Base-by-base conservation (phyloP, 2,113 vertebrate species). In the Panurus biarmicus region DNA sequence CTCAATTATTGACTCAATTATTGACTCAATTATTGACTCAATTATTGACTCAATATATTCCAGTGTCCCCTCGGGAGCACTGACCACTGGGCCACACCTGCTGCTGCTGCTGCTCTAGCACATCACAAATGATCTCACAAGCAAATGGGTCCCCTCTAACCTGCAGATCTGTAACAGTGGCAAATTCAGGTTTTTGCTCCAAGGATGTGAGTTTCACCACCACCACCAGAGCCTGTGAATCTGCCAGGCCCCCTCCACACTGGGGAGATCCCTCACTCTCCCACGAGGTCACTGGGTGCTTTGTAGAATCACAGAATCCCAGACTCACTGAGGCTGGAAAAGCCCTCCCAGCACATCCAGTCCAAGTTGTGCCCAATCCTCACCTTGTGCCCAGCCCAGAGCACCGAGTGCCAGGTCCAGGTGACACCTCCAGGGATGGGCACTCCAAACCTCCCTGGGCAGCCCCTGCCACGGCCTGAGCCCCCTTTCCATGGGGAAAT, bases 331-430 rank as follows among this genome's bases (percentile, higher is more conserved):
- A 12, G 45, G 26, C 0, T 85, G 62, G 53, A 51, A 21, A 76
- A 58, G 6, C 21, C 5, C 44, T 67, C 36, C 36, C 36, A 51
- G 61, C 2, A 13, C 31, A 7, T 2, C 0, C 1, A 25, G 42
- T 2, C 25, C 50, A 10, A 23, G 10, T 17, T 72, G 38, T 53
- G 56, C 25, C 31, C 4, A 0, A 26, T 33, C 2, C 57, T 58
- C n/a, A 23, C 23, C n/a, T 13, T 38, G 42, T 65, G 18, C 14
- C 40, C 69, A 54, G 40, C 22, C 57, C 57, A 18, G 47, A 14
- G 58, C 69, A 1, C 69, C 16, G 7, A 50, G 31, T 22, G 71
- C 21, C 44, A 50, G 6, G 0, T 14, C 38, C 80, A 72, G 47
- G 0, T 25, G 61, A 4, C 53, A 58, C 44, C 35, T 66, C 2